A percentile compares a stretch with the other conserved stretches of the same genome.
phyloP scores from a whole-genome alignment of 1,140 invertebrate genomes.

The Polyergus mexicanus region DNA sequence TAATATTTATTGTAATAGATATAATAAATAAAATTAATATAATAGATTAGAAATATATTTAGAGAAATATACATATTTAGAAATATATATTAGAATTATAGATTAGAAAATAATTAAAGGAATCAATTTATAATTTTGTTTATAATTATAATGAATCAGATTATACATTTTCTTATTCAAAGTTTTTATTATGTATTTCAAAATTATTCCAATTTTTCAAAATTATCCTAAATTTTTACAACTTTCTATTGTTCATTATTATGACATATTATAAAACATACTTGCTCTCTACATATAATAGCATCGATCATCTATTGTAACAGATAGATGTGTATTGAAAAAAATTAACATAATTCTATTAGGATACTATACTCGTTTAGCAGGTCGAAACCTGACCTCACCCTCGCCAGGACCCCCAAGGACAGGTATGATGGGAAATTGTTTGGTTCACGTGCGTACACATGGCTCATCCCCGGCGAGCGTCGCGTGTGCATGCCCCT shows the following conservation, averaged over 20 bases:
- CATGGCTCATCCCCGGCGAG: conserved; percentile 70
- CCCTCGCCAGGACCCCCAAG: conserved; percentile 55
- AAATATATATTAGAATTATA: no score
- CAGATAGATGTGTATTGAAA: neutral
- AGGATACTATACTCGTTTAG: conserved; percentile 11
- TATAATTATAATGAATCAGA: no score
- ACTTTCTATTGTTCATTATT: neutral
- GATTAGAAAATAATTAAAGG: no score
- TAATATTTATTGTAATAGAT: no score
- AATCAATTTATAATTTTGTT: no score
- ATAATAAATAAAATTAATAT: no score
- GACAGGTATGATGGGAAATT: conserved; percentile 68
- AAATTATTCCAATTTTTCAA: neutral
- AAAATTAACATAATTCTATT: conserved; percentile 38
- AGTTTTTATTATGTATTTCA: neutral
- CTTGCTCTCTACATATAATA: neutral
- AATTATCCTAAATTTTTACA: neutral
- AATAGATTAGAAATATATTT: no score
- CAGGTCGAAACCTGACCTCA: conserved; percentile 68
- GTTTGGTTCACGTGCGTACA: conserved; percentile 70
- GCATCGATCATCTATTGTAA: neutral
- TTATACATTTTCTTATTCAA: no score
- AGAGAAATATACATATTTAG: no score
- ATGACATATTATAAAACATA: neutral
- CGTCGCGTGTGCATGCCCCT: conserved; percentile 62